Evolutionary conservation across 2,797 vertebrate species (phyloP), one percentile per base, ranked within the genome.

Genomic region (Varecia variegata): DNA sequence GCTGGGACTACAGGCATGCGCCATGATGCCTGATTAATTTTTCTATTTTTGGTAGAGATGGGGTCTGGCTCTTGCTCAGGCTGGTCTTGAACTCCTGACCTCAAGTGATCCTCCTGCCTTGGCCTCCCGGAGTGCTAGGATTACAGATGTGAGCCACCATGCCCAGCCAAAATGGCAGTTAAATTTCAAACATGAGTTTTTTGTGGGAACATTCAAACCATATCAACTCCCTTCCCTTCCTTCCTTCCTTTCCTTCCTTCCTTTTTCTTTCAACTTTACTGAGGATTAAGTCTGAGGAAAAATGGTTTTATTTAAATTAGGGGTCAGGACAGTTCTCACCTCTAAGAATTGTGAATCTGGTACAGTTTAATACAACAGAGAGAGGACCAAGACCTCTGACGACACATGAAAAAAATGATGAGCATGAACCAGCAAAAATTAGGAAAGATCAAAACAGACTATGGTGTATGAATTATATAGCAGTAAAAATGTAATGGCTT

Each of bases 261-360:
- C 45, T 92, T 52, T 76, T 45, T 23, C 52, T 88, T 94, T 76
- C 23, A 71, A 35, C 56, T 82, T 80, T 80, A 50, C 21, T 93
- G 79, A 68, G 52, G 67, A 79, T 85, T 83, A 93, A 96, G 76
- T 30, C 32, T 25, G 15, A 81, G 35, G 67, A 89, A n/a, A 94
- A 87, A 92, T 43, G 3, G 21, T 68, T 62, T 93, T 93, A 60
- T 83, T 89, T 95, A 95, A 93, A 56, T 94, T 80, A 90, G 54
- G 50, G 23, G 5, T 92, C 85, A 70, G 56, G n/a, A 80, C 50
- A 84, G 40, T 92, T 50, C 54, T 43, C 13, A 60, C 65, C 30
- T 82, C 20, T 90, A 93, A 77, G 81, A 95, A 74, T 50, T 92
- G 27, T 81, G 47, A 30, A 52, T 93, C 38, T 90, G 35, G 30